Conservation (phyloP, 2,113 vertebrate species). For the Phoxinus phoxinus region DNA sequence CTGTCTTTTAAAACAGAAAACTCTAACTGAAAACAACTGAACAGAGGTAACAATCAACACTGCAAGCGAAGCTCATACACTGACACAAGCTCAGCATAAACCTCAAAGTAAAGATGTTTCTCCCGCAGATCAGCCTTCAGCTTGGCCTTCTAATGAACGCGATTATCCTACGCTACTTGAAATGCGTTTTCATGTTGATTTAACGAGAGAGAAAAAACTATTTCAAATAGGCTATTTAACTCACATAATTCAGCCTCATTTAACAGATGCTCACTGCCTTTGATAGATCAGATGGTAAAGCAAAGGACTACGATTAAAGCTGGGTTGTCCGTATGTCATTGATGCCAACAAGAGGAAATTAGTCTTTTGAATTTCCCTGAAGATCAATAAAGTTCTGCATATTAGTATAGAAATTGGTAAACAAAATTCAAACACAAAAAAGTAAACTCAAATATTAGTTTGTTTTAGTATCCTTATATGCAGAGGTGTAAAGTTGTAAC, state of each 20-base stretch:
- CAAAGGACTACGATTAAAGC: neutral
- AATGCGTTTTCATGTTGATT: neutral
- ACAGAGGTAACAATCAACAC: slow-evolving; percentile 10
- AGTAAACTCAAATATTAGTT: neutral
- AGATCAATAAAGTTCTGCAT: neutral
- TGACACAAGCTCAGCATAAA: neutral
- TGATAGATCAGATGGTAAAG: slow-evolving; percentile 5
- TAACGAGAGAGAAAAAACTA: neutral
- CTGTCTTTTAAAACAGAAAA: neutral
- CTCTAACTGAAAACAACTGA: neutral
- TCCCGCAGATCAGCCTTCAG: neutral
- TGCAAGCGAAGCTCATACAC: neutral
- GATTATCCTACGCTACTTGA: neutral
- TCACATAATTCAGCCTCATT: neutral
- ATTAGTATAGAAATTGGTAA: neutral
- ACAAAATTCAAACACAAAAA: neutral
- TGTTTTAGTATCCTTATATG: neutral
- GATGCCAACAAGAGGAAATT: neutral
- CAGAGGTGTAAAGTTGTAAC: neutral
- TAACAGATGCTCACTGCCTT: neutral
- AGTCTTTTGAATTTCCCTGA: neutral
- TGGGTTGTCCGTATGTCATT: neutral
- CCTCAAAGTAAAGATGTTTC: slow-evolving; percentile 22
- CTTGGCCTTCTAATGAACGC: neutral
- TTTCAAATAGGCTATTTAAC: slow-evolving; percentile 11